Conservation (phyloP, 1,140 invertebrate species). For the Proctacanthus coquilletti region DNA sequence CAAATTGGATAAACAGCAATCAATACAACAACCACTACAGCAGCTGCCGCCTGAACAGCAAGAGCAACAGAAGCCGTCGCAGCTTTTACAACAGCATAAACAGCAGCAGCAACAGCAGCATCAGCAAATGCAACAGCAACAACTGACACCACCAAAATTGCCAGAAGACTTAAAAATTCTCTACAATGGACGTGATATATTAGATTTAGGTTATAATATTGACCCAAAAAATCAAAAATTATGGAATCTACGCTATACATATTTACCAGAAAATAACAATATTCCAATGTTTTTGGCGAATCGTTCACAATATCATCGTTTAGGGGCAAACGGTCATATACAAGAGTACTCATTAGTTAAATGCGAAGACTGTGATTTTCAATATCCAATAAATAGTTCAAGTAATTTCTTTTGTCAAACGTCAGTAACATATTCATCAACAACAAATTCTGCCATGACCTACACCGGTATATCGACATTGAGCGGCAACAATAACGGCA, state of each 20-base stretch:
- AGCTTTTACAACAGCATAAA: not conserved
- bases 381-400: slow-evolving; percentile 1
- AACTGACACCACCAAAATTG: not conserved
- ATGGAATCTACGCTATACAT: slow-evolving; percentile 1
- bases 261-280: slow-evolving; percentile 4
- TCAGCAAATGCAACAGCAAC: not conserved
- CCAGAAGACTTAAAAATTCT: not conserved
- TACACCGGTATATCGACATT: not conserved
- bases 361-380: slow-evolving; percentile 5
- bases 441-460: not conserved
- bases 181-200: slow-evolving; percentile 4
- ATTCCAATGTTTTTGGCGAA: slow-evolving; percentile 4
- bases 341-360: slow-evolving; percentile 1
- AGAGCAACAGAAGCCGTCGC: not conserved
- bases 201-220: slow-evolving; percentile 1
- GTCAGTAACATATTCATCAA: not conserved
- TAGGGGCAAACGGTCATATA: slow-evolving; percentile 2
- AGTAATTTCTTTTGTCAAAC: slow-evolving; percentile 1
- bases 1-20: too few species aligned
- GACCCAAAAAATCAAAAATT: not conserved
- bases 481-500: not conserved
- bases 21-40: slow-evolving; percentile 1
- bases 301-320: slow-evolving; percentile 3
- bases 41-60: too few species aligned
- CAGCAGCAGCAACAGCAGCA: not conserved